These are phyloP conservation scores for Brachylomia viminalis DNA, from an alignment of 2,888 invertebrate genomes.

Conservation along the genomic window DNA sequence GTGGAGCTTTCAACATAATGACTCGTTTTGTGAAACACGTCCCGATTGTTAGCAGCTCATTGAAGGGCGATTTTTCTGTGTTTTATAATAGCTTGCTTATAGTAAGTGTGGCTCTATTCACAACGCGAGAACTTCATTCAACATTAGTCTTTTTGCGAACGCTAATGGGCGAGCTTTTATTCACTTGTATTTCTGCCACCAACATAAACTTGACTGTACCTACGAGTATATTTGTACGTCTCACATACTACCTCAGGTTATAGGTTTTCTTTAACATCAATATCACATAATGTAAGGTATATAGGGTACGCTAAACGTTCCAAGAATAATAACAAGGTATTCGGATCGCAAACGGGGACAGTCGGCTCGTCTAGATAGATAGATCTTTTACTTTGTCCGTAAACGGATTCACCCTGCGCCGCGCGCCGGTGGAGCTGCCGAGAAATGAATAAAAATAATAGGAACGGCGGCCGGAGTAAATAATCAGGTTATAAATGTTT, in stretches of 20 bases:
- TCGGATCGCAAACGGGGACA: conserved; percentile 45
- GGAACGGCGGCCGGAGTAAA: conserved; percentile 11
- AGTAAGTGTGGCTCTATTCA: conserved; percentile 24
- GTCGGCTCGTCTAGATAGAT: conserved; percentile 46
- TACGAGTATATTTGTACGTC: background rate
- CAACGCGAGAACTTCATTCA: conserved; percentile 22
- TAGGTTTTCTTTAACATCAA: conserved; percentile 25
- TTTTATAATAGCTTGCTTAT: conserved; percentile 4
- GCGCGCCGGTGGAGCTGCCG: conserved; percentile 14
- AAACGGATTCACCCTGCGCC: conserved; percentile 41
- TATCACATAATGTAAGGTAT: conserved; percentile 31
- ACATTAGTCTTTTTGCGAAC: conserved; percentile 3
- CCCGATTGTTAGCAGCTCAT: conserved; percentile 37
- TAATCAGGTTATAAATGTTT: conserved; percentile 44
- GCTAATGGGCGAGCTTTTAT: conserved; percentile 13
- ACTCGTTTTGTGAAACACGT: conserved; percentile 28
- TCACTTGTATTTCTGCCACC: conserved; percentile 6
- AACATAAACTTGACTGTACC: background rate
- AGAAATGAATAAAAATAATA: conserved; percentile 53
- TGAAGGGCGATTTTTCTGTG: conserved; percentile 14
- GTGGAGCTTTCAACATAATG: conserved; percentile 43
- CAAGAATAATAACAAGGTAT: conserved; percentile 59
- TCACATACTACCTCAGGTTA: conserved; percentile 1
- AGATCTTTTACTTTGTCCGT: conserved; percentile 53
- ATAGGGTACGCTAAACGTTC: conserved; percentile 31